Evolutionary conservation across 1,140 invertebrate genomes (phyloP).

Genomic region (Drosophila athabasca): DNA sequence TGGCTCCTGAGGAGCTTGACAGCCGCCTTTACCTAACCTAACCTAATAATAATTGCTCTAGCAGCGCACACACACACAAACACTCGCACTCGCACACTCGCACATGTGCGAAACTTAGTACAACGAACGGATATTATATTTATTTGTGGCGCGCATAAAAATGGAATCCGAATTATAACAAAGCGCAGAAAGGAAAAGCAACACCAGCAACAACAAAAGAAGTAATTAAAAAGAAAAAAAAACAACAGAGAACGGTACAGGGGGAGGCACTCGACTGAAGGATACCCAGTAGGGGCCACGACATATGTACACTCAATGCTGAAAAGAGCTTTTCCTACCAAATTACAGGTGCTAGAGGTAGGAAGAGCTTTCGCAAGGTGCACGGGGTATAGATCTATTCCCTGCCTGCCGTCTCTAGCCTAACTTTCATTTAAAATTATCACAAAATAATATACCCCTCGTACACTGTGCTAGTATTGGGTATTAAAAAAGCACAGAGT

Average conservation of each 20-base stretch:
- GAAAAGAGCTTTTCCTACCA: slow-evolving; percentile 4
- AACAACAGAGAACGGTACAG: slow-evolving; percentile 37
- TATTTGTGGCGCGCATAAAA: slow-evolving; percentile 16
- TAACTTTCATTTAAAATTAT: too few relatives aligned
- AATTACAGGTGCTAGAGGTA: too few relatives aligned
- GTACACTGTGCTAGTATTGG: too few relatives aligned
- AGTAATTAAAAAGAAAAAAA: slow-evolving; percentile 67
- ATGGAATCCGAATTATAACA: slow-evolving; percentile 60
- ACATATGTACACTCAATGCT: slow-evolving; percentile 10
- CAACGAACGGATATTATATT: background rate
- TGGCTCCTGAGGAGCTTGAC: too few relatives aligned
- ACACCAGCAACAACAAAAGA: slow-evolving; percentile 55
- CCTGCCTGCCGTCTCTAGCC: too few relatives aligned
- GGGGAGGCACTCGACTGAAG: slow-evolving; percentile 14
- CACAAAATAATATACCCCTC: too few relatives aligned
- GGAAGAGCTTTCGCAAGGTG: too few relatives aligned
- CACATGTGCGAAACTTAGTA: slow-evolving; percentile 52
- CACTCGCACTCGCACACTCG: slow-evolving; percentile 2
- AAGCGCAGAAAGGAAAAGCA: slow-evolving; percentile 20
- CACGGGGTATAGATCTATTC: too few relatives aligned
- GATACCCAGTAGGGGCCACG: background rate
- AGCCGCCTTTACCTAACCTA: too few relatives aligned
- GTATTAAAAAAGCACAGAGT: slow-evolving; percentile 20
- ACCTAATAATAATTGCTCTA: slow-evolving; percentile 47
- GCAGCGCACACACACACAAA: slow-evolving; percentile 19